Evolutionary conservation across 2,113 vertebrate genomes (phyloP), one percentile per base, ranked within the genome.

Genomic region (Myotis davidii): DNA sequence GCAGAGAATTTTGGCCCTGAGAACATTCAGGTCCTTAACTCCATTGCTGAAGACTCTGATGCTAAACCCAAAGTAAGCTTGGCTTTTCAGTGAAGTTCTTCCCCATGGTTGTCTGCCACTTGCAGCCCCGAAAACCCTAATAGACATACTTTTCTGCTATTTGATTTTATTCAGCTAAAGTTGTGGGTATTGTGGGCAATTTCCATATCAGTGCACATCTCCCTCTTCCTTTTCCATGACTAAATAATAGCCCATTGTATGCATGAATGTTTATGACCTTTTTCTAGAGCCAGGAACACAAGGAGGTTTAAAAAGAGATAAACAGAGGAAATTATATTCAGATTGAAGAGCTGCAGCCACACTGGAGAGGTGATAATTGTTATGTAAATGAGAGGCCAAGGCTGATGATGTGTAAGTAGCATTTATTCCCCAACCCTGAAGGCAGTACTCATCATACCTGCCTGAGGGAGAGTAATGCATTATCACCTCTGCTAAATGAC

Each of bases 311-410:
- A 13, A 64, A 96, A 95, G 29, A 54, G 78, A 61, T 91, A 79
- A 90, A 96, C 48, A 76, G 29, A 87, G 45, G 88, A 84, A 87
- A 74, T 79, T 91, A 73, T 65, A 90, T 92, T 92, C 73, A 83
- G 48, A 65, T 83, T 73, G 42, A 74, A 90, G 64, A 69, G 48
- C 77, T 48, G 32, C 16, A 25, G 25, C n/a, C 74, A 78, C 85
- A 77, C 52, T 37, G 4, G 67, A 54, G n/a, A 16, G n/a, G 14
- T 73, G 37, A n/a, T 56, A 27, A 76, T 76, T 79, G 69, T 73
- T 87, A 72, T 42, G 34, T 48, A 94, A 96, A 79, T 86, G 48
- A 95, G 17, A 85, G 39, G 17, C 69, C 56, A 82, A 17, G 20
- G 11, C 23, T 45, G 56, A 89, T 32, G 67, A 93, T 85, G 83